Conservation (phyloP, 2,113 vertebrate genomes). For the Nesoenas mayeri region DNA sequence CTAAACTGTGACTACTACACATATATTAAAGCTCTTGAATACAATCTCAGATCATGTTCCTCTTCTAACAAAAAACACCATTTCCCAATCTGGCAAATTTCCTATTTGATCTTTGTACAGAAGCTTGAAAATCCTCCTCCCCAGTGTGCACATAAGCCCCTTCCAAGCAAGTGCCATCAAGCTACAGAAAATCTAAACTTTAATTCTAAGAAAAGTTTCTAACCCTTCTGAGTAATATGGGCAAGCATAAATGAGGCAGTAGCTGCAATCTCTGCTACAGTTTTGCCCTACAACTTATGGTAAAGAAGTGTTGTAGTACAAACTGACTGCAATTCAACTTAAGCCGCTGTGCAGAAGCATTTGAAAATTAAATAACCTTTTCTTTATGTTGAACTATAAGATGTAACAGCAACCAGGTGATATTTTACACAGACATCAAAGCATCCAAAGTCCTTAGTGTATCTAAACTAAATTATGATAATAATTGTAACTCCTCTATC, state of each 20-base stretch:
- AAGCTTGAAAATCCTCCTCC: neutral
- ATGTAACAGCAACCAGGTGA: neutral
- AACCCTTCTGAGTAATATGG: neutral
- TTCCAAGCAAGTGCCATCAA: neutral
- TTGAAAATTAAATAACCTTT: neutral
- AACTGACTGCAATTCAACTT: neutral
- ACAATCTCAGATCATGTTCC: accelerated
- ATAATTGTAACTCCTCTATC: neutral
- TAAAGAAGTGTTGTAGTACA: neutral
- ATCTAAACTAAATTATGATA: neutral
- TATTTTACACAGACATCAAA: neutral
- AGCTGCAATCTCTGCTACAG: neutral
- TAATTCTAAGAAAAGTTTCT: neutral
- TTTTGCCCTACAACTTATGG: neutral
- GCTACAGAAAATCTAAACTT: neutral
- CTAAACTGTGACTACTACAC: neutral
- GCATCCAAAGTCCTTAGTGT: neutral
- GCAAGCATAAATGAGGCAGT: neutral
- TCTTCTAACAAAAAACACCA: neutral
- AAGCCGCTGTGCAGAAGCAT: neutral
- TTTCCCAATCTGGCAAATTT: neutral
- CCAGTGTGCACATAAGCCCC: neutral
- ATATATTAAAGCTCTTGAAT: neutral
- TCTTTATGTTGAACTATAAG: neutral
- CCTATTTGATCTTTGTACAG: neutral